Evolutionary conservation across 2,888 invertebrate species (phyloP).

Genomic region (Drosophila niveifrons): DNA sequence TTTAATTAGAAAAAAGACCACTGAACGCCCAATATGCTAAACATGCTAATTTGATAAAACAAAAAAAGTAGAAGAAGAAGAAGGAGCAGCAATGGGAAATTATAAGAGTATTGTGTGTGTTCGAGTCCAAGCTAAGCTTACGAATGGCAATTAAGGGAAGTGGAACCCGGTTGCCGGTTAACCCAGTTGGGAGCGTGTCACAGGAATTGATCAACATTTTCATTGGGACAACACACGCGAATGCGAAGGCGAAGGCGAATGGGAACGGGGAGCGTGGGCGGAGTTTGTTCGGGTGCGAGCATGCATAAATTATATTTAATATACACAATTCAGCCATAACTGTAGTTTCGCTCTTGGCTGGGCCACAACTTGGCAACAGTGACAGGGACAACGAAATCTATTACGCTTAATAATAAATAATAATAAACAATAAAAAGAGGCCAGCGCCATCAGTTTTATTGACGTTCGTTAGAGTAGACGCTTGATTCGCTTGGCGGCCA

Average conservation of each 20-base stretch:
- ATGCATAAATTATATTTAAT: constrained; percentile 59
- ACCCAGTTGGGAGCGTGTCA: constrained; percentile 48
- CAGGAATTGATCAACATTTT: constrained; percentile 66
- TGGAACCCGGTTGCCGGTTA: constrained; percentile 9
- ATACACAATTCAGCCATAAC: constrained; percentile 31
- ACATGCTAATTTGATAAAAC: constrained; percentile 61
- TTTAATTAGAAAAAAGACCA: constrained; percentile 65
- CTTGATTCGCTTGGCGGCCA: constrained; percentile 12
- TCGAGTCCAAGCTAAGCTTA: constrained; percentile 10
- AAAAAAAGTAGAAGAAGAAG: neutral
- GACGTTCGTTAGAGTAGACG: constrained; percentile 46
- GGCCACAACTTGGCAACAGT: neutral
- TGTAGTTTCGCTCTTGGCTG: constrained; percentile 35
- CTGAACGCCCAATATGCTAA: constrained; percentile 30
- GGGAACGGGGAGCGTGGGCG: neutral
- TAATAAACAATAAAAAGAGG: constrained; percentile 64
- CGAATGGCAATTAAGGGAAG: constrained; percentile 31
- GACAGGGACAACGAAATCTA: constrained; percentile 36
- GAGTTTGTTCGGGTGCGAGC: constrained; percentile 36
- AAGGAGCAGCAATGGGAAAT: neutral
- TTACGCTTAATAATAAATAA: constrained; percentile 71
- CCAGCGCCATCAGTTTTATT: constrained; percentile 59
- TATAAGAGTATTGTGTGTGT: neutral
- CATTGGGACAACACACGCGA: constrained; percentile 66
- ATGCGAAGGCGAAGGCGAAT: too few relatives aligned